Evolutionary conservation across 2,113 vertebrate genomes (phyloP).

Genomic region (Phasianus colchicus): DNA sequence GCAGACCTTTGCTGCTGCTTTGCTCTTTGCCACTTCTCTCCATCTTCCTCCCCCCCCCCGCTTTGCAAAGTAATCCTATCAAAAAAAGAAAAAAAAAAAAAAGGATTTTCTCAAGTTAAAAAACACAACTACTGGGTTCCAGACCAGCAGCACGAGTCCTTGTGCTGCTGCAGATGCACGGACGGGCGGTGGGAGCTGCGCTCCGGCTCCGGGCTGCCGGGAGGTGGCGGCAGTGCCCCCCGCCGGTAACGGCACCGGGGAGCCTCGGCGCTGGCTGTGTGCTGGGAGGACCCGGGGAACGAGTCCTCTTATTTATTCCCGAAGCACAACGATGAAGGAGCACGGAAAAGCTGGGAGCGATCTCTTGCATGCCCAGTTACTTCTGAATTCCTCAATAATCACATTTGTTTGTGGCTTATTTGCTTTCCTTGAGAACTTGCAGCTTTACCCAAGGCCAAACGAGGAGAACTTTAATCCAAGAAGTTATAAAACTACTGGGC

Average conservation of each 20-base stretch:
- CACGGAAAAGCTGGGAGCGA: not conserved
- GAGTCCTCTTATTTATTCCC: not conserved
- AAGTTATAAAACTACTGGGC: too few species aligned
- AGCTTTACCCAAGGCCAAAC: too few species aligned
- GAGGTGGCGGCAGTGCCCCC: constrained; percentile 33
- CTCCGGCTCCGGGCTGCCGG: not conserved
- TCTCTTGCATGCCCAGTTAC: not conserved
- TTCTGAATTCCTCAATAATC: not conserved
- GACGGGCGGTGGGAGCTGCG: too few species aligned
- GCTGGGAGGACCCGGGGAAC: not conserved
- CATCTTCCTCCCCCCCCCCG: not conserved
- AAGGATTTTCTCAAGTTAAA: not conserved
- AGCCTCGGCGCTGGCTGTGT: not conserved
- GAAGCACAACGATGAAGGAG: not conserved
- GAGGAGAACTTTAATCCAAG: too few species aligned
- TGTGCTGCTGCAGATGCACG: too few species aligned
- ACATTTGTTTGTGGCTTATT: not conserved
- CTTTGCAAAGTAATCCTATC: not conserved
- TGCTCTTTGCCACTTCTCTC: not conserved
- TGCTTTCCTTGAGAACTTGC: not conserved
- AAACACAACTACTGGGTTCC: not conserved
- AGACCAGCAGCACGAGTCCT: too few species aligned
- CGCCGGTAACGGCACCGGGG: too few species aligned
- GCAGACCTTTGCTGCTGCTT: not conserved
- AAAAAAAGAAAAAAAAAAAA: not conserved